Evolutionary conservation across 2,888 invertebrate genomes (phyloP).

Genomic region (Xestia xanthographa): DNA sequence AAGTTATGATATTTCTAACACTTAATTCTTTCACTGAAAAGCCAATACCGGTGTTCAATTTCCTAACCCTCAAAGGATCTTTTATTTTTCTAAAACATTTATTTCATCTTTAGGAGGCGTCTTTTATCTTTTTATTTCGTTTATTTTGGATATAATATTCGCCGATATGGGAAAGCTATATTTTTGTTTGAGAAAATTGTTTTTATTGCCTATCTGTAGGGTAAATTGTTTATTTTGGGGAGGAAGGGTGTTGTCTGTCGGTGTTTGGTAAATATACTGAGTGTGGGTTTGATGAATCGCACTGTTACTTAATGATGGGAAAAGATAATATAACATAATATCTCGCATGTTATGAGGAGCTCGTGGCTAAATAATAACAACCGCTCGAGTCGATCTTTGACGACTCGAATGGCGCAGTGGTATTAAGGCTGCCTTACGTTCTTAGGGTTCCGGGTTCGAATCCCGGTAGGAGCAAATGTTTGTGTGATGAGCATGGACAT

Average conservation of each 20-base stretch:
- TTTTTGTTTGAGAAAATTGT: conserved; percentile 54
- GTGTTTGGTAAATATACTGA: conserved; percentile 7
- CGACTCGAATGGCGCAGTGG: too few relatives aligned
- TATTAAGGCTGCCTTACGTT: too few relatives aligned
- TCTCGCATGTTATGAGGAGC: too few relatives aligned
- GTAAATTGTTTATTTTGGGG: conserved; percentile 48
- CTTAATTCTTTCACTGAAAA: conserved; percentile 49
- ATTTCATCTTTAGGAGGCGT: conserved; percentile 31
- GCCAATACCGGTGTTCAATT: conserved; percentile 53
- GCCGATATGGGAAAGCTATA: conserved; percentile 31
- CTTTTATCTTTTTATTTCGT: conserved; percentile 44
- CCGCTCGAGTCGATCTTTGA: too few relatives aligned
- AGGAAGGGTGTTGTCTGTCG: not conserved
- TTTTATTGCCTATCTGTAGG: conserved; percentile 53
- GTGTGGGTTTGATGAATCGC: conserved; percentile 25
- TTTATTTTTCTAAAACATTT: conserved; percentile 48
- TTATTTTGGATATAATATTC: conserved; percentile 53
- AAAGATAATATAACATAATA: not conserved
- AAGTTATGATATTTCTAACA: conserved; percentile 10
- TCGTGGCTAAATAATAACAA: too few relatives aligned
- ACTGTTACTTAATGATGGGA: not conserved
- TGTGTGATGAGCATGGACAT: too few relatives aligned
- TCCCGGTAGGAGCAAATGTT: too few relatives aligned
- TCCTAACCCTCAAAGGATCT: conserved; percentile 25
- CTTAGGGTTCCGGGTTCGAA: too few relatives aligned